A percentile compares a stretch with the other conserved stretches of the same genome.
Evolutionary conservation across 1,140 invertebrate genomes (phyloP).

Genomic region (Drosophila auraria): DNA sequence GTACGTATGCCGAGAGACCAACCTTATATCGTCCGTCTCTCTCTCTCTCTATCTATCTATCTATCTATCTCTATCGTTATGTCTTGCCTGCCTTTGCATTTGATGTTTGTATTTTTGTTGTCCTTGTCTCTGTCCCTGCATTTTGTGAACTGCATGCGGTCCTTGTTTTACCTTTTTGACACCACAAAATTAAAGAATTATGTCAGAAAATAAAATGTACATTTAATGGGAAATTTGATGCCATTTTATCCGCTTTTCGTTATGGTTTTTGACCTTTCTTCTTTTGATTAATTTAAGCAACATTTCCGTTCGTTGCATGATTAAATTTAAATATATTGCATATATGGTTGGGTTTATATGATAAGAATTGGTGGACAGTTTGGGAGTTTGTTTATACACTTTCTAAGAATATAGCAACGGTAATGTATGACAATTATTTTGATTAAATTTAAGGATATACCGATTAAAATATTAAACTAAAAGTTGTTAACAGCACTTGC

Average conservation of each 20-base stretch:
- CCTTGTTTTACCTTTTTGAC: conserved; percentile 4
- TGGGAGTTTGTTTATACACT: background rate
- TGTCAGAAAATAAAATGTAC: background rate
- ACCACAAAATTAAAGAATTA: conserved; percentile 1
- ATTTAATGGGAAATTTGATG: conserved; percentile 24
- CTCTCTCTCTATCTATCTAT: conserved; percentile 28
- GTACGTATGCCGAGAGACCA: conserved; percentile 88
- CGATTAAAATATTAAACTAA: too few species aligned
- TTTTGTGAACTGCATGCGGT: conserved; percentile 28
- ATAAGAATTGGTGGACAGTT: background rate
- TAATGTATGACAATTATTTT: conserved; percentile 11
- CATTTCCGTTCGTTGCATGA: conserved; percentile 18
- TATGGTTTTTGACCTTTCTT: background rate
- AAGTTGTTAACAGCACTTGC: too few species aligned
- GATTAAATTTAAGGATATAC: background rate
- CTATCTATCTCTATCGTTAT: conserved; percentile 25
- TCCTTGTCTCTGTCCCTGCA: conserved; percentile 26
- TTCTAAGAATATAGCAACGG: background rate
- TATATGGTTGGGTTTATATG: background rate
- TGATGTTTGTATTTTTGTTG: conserved; percentile 33
- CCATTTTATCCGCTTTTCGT: conserved; percentile 19
- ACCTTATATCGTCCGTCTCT: conserved; percentile 27
- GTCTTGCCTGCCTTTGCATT: conserved; percentile 38
- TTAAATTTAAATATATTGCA: background rate
- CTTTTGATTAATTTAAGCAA: background rate